Conservation (phyloP, 2,888 invertebrate genomes). For the Rhaphigaster nebulosa region DNA sequence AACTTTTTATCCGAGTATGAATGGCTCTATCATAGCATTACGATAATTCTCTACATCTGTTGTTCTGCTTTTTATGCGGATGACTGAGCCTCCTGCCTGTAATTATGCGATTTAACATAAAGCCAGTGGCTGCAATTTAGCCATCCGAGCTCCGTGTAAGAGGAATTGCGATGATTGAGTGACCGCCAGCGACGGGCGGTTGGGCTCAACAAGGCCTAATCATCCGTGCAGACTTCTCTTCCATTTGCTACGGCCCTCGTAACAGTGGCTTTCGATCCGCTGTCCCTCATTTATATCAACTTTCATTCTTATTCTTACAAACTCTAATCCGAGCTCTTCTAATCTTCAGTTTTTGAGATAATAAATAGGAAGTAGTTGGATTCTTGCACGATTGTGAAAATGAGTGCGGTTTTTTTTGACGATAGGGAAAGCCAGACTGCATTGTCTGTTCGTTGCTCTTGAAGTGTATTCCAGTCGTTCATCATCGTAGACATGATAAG, state of each 20-base stretch:
- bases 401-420: neutral
- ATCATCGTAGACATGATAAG: too few relatives aligned
- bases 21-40: neutral
- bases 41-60: neutral
- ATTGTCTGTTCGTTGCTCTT: neutral
- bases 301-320: neutral
- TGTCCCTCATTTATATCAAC: neutral
- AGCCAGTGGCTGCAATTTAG: neutral
- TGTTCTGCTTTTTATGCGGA: neutral
- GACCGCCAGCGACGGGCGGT: neutral
- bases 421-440: neutral
- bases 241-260: conserved; percentile 4
- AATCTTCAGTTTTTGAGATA: neutral
- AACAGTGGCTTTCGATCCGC: neutral
- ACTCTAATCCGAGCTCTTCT: neutral
- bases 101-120: neutral
- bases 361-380: neutral
- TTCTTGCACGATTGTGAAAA: neutral
- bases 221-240: conserved; percentile 6
- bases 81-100: neutral
- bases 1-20: neutral
- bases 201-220: neutral
- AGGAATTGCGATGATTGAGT: conserved; percentile 8
- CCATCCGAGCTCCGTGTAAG: neutral
- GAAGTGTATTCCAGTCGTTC: too few relatives aligned